phyloP scores from a whole-genome alignment of 2,888 invertebrate species.

The Escarpia spicata region DNA sequence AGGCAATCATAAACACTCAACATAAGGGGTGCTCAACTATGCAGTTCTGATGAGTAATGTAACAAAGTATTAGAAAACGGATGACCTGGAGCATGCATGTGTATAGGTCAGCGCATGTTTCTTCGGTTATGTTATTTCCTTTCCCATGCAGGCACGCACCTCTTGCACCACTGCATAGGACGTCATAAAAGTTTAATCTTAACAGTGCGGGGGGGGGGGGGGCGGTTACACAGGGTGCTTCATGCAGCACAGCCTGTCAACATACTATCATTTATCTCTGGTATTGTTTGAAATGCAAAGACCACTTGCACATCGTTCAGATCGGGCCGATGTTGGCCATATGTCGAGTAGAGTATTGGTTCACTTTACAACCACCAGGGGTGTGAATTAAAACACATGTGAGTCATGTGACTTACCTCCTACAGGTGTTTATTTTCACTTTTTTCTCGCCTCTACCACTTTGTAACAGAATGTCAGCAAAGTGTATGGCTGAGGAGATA shows the following conservation, averaged over 20 bases:
- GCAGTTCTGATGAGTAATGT: too few species aligned
- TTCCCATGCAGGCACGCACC: not conserved
- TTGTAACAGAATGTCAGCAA: too few species aligned
- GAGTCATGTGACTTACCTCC: too few species aligned
- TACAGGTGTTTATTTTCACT: too few species aligned
- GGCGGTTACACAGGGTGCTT: not conserved
- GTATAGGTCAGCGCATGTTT: not conserved
- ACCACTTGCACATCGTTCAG: not conserved
- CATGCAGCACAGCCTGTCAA: not conserved
- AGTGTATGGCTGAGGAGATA: too few species aligned
- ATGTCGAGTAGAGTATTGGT: not conserved
- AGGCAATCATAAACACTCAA: too few species aligned
- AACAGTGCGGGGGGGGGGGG: not conserved
- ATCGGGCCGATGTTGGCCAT: not conserved
- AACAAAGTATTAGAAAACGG: too few species aligned
- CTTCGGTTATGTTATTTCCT: not conserved
- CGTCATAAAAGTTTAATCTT: not conserved
- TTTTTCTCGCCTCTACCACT: too few species aligned
- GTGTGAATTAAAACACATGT: too few species aligned
- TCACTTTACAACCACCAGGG: not conserved
- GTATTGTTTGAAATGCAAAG: conserved; percentile 3
- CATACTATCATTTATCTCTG: not conserved
- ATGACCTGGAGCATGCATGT: too few species aligned
- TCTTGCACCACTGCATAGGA: not conserved
- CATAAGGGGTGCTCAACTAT: too few species aligned